Evolutionary conservation across 2,113 vertebrate genomes (phyloP), one percentile per base, ranked within the genome.

Genomic region (Bufo bufo): DNA sequence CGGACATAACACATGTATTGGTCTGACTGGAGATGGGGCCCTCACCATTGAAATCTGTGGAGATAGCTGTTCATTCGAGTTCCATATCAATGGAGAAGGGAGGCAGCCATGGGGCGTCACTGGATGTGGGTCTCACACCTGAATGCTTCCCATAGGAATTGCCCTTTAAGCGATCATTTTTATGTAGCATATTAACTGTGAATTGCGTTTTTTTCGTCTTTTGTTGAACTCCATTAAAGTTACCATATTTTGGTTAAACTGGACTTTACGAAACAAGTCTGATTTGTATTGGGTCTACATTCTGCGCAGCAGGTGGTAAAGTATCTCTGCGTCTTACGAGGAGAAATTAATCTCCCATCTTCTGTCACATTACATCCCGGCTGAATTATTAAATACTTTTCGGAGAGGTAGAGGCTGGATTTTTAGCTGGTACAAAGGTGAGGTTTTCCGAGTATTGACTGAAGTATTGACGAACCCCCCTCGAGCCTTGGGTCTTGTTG

Each of bases 371-470:
- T 61, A 81, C 61, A 80, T 54, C 20, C 10, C 20, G 2, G 9
- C 49, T 19, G 49, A 77, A 50, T 77, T 77, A 47, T 54, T 17
- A 4, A 50, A 19, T n/a, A 78, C 50, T 52, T 56, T 54, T 78
- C 23, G 20, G 20, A 54, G 7, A n/a, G 77, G 50, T 13, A 12
- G 77, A 19, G 50, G 47, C 50, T 23, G 12, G 8, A 20, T 54
- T 50, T 78, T n/a, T n/a, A 23, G 19, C 50, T 54, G 47, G 6
- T 56, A 78, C 77, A 52, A 10, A 23, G n/a, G 52, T 33, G 4
- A 79, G 0, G n/a, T 81, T 61, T 61, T 81, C 47, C 33, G 61
- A 17, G 58, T 61, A 59, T 81, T 81, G 78, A 81, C 33, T 20
- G 7, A 0, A 4, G 33, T 81, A 79, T 79, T 79, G 52, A 78